phyloP scores from a whole-genome alignment of 2,797 vertebrate species.

The Lophius americanus region DNA sequence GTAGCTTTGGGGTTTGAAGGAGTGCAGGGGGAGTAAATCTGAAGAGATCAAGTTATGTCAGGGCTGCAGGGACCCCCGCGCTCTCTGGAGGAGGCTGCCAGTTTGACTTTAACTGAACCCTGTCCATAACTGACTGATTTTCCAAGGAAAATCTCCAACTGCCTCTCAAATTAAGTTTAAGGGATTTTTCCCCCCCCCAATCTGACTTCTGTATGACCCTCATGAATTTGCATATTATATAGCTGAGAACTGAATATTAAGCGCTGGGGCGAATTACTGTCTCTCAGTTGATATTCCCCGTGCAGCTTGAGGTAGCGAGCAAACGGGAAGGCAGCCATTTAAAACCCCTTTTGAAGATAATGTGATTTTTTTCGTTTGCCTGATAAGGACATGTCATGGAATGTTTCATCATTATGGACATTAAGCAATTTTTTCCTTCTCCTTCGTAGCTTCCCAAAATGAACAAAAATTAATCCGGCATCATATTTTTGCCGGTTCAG shows the following conservation, averaged over 20 bases:
- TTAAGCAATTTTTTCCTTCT: constrained; percentile 72
- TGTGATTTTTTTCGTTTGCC: constrained; percentile 81
- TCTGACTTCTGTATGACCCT: constrained; percentile 81
- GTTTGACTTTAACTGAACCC: constrained; percentile 71
- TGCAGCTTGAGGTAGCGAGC: constrained; percentile 75
- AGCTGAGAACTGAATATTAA: constrained; percentile 82
- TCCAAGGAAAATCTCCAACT: constrained; percentile 70
- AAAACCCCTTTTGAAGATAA: constrained; percentile 83
- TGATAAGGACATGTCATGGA: constrained; percentile 82
- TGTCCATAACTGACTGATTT: constrained; percentile 72
- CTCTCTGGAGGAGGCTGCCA: constrained; percentile 53
- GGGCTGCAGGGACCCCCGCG: constrained; percentile 58
- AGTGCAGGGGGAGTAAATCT: constrained; percentile 58
- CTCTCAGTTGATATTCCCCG: constrained; percentile 76
- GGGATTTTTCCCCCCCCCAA: constrained; percentile 57
- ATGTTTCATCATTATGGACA: constrained; percentile 82
- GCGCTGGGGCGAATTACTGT: constrained; percentile 78
- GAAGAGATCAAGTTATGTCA: constrained; percentile 69
- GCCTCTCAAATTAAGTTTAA: constrained; percentile 77
- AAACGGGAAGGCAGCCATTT: constrained; percentile 71
- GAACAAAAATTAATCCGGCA: constrained; percentile 77
- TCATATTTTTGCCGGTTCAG: constrained; percentile 76
- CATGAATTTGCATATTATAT: constrained; percentile 83
- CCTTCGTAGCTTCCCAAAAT: constrained; percentile 65
- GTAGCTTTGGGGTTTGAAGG: constrained; percentile 57